These are phyloP conservation scores for Scomber japonicus DNA, from an alignment of 2,113 vertebrate species.

Conservation along the genomic window DNA sequence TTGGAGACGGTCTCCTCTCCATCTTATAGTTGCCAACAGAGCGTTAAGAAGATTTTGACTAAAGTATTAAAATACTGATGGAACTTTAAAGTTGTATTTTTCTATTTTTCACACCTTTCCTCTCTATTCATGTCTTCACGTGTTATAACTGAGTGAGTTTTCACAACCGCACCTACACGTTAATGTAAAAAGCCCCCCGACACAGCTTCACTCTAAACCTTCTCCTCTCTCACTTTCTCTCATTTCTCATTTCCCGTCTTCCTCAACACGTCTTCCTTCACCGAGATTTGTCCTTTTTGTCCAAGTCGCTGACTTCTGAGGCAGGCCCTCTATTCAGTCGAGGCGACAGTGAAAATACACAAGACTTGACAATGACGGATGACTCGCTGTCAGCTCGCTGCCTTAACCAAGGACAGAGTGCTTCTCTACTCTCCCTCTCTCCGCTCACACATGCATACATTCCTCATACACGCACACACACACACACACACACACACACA, in stretches of 20 bases:
- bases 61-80: neutral
- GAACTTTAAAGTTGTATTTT: neutral
- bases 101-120: neutral
- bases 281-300: neutral
- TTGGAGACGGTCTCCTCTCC: conserved; percentile 5
- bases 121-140: no score
- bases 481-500: no score
- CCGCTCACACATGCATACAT: neutral
- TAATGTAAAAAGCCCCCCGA: no score
- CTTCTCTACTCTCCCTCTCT: conserved; percentile 28
- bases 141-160: no score
- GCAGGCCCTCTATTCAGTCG: conserved; percentile 44
- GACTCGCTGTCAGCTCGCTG: conserved; percentile 62
- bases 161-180: no score
- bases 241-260: no score
- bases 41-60: neutral
- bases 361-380: conserved; percentile 70
- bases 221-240: neutral
- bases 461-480: neutral
- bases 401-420: conserved; percentile 67
- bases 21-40: conserved; percentile 11
- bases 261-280: neutral
- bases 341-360: conserved; percentile 52
- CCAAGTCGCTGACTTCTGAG: conserved; percentile 38
- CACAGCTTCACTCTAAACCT: neutral